Evolutionary conservation across 1,140 invertebrate species (phyloP).

Genomic region (Tetragonula clypearis): DNA sequence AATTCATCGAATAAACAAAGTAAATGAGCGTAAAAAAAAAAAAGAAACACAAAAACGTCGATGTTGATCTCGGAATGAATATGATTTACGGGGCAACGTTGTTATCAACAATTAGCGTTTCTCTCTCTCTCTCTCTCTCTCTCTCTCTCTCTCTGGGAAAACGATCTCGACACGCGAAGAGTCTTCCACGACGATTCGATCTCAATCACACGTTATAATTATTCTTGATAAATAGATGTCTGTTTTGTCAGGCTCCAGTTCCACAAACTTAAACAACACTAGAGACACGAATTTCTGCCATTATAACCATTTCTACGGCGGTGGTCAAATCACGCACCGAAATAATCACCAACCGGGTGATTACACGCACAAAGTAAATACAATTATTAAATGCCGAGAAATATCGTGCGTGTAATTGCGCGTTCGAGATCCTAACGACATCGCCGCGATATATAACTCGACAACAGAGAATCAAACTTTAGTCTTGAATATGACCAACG

Average conservation of each 20-base stretch:
- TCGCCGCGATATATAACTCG: neutral
- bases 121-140: neutral
- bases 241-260: constrained; percentile 67
- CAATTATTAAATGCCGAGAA: too few relatives aligned
- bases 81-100: constrained; percentile 30
- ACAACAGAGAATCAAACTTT: neutral
- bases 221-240: constrained; percentile 57
- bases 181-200: constrained; percentile 52
- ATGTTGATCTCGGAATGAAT: constrained; percentile 61
- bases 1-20: constrained; percentile 70
- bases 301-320: constrained; percentile 71
- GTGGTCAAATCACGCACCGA: constrained; percentile 61
- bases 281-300: constrained; percentile 73
- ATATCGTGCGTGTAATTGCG: neutral
- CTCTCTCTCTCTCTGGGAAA: neutral
- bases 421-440: neutral
- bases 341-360: neutral
- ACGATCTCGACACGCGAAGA: constrained; percentile 39
- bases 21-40: constrained; percentile 64
- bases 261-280: constrained; percentile 73
- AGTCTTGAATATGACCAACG: constrained; percentile 40
- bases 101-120: constrained; percentile 16
- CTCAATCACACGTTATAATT: constrained; percentile 58
- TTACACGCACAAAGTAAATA: too few relatives aligned
- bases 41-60: constrained; percentile 67